A percentile compares a stretch with the other conserved stretches of the same genome.
phyloP scores from a whole-genome alignment of 2,888 invertebrate species.

The Trilocha varians region DNA sequence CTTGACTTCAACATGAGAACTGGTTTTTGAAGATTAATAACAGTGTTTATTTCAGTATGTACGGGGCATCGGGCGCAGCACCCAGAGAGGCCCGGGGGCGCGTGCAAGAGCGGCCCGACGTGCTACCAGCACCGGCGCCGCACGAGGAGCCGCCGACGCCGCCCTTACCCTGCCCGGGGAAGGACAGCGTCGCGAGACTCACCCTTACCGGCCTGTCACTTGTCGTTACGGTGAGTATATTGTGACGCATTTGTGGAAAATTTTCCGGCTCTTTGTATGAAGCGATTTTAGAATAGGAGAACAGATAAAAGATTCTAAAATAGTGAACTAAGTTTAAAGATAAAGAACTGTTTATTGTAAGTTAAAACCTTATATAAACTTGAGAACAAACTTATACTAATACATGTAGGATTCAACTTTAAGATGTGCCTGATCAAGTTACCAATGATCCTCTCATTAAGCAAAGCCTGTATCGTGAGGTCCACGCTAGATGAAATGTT shows the following conservation, averaged over 20 bases:
- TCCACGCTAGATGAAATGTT: too few relatives aligned
- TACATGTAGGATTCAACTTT: too few relatives aligned
- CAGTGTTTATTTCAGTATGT: constrained; percentile 40
- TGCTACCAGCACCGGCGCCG: constrained; percentile 59
- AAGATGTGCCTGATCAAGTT: too few relatives aligned
- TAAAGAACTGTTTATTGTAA: too few relatives aligned
- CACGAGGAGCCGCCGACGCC: constrained; percentile 43
- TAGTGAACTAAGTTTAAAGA: too few relatives aligned
- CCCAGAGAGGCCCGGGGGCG: constrained; percentile 66
- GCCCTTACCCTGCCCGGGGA: constrained; percentile 66
- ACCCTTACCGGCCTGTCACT: constrained; percentile 85
- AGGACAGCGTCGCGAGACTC: constrained; percentile 88
- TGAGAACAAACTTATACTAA: background rate
- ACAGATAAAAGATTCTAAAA: too few relatives aligned
- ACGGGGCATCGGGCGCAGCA: constrained; percentile 70
- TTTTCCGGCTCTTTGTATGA: too few relatives aligned
- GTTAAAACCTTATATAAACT: background rate
- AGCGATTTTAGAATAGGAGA: too few relatives aligned
- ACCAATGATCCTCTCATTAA: too few relatives aligned
- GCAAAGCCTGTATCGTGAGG: too few relatives aligned
- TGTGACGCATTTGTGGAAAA: too few relatives aligned
- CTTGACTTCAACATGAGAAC: too few relatives aligned
- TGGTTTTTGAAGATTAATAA: background rate
- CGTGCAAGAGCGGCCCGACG: constrained; percentile 63
- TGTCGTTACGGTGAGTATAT: constrained; percentile 83